A percentile compares a stretch with the other conserved stretches of the same genome.
These are phyloP conservation scores for Nestor notabilis DNA, from an alignment of 2,113 vertebrate genomes.

Conservation along the genomic window DNA sequence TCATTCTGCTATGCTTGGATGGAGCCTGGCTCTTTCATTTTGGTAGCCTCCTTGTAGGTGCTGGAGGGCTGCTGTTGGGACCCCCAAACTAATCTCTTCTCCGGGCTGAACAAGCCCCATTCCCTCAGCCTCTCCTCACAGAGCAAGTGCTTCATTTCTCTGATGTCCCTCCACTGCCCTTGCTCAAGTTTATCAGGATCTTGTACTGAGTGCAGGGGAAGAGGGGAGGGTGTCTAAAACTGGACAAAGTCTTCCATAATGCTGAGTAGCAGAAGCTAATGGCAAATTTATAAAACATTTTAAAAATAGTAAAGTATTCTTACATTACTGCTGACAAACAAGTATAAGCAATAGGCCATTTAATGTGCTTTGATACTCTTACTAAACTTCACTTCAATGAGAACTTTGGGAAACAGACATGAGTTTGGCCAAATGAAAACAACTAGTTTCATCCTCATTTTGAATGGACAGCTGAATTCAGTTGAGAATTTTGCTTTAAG, in stretches of 20 bases:
- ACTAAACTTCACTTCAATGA: neutral
- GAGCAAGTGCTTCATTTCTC: neutral
- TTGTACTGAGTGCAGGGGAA: fast-evolving
- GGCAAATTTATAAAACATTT: neutral
- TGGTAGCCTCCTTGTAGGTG: neutral
- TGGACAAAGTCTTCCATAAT: neutral
- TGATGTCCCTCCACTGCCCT: neutral
- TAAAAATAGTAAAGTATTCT: neutral
- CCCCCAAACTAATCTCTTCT: neutral
- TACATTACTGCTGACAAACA: neutral
- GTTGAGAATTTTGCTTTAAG: neutral
- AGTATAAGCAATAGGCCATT: neutral
- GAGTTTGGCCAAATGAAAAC: neutral
- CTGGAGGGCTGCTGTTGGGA: neutral
- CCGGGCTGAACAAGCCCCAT: neutral
- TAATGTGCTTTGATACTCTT: neutral
- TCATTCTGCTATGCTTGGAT: neutral
- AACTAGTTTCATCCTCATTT: neutral
- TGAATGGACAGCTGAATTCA: neutral
- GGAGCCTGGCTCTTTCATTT: neutral
- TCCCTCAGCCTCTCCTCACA: neutral
- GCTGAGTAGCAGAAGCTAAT: neutral
- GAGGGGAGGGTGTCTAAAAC: neutral
- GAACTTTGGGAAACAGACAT: neutral
- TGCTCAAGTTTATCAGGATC: neutral